These are phyloP conservation scores for Drosophila atripex DNA, from an alignment of 2,888 invertebrate species.

Conservation along the genomic window DNA sequence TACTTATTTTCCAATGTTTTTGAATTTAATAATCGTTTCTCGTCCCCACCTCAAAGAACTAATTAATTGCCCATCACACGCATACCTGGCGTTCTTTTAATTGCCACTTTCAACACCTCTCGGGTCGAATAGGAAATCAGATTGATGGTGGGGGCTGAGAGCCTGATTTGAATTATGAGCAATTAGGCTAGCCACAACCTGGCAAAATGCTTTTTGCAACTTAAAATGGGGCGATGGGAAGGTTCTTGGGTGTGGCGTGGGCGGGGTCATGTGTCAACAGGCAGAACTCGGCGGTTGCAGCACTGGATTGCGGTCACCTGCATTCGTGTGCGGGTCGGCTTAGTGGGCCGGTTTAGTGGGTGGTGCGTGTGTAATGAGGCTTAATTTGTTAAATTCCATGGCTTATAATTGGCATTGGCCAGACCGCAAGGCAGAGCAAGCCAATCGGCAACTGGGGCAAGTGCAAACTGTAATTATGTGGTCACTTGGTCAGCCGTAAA, in stretches of 20 bases:
- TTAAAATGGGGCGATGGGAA: not conserved
- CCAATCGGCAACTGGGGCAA: slow-evolving; percentile 51
- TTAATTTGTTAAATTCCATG: slow-evolving; percentile 75
- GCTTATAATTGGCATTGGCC: slow-evolving; percentile 73
- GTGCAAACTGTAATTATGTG: slow-evolving; percentile 73
- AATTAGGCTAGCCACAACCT: slow-evolving; percentile 69
- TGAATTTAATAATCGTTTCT: not conserved
- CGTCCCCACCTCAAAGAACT: not conserved
- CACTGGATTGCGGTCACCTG: slow-evolving; percentile 61
- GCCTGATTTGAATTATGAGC: slow-evolving; percentile 60
- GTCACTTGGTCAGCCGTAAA: slow-evolving; percentile 57
- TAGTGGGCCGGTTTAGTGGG: not conserved
- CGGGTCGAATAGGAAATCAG: not conserved
- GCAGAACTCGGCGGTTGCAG: slow-evolving; percentile 43
- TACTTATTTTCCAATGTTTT: slow-evolving; percentile 6
- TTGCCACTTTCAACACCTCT: slow-evolving; percentile 18
- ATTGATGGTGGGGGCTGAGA: not conserved
- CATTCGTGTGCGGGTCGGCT: slow-evolving; percentile 17
- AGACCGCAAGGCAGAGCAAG: slow-evolving; percentile 63
- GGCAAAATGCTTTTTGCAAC: slow-evolving; percentile 57
- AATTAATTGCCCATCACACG: slow-evolving; percentile 15
- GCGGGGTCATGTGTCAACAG: slow-evolving; percentile 71
- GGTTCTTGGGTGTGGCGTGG: slow-evolving; percentile 49
- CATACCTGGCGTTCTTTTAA: slow-evolving; percentile 16
- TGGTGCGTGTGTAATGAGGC: slow-evolving; percentile 62